A percentile compares a stretch with the other conserved stretches of the same genome.
phyloP scores from a whole-genome alignment of 2,797 vertebrate genomes.

The Macropus fuliginosus region DNA sequence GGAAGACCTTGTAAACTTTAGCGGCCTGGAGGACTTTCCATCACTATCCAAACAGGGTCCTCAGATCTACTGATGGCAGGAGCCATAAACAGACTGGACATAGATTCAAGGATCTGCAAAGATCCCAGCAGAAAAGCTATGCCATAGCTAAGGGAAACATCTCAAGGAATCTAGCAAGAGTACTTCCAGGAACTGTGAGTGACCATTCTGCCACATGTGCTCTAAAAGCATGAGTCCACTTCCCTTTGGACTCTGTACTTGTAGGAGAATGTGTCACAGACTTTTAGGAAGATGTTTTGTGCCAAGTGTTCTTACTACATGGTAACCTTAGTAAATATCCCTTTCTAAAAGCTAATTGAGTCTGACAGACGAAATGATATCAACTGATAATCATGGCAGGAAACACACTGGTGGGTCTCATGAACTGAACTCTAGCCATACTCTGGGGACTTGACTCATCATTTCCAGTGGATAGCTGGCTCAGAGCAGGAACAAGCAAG shows the following conservation, averaged over 20 bases:
- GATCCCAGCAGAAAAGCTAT: neutral
- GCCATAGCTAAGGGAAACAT: neutral
- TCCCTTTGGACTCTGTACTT: neutral
- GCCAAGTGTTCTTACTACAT: neutral
- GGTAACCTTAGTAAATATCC: neutral
- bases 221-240: neutral
- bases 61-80: neutral
- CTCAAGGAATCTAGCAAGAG: neutral
- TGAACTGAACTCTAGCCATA: neutral
- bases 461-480: neutral
- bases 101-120: neutral
- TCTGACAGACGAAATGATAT: neutral
- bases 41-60: neutral
- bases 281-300: neutral
- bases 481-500: neutral
- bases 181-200: neutral
- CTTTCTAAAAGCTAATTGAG: neutral
- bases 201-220: neutral
- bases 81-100: neutral
- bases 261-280: neutral
- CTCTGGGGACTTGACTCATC: neutral
- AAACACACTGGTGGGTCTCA: neutral
- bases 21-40: neutral
- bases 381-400: neutral
- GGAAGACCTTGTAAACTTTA: neutral